Conservation (phyloP, 2,888 invertebrate genomes). For the Sialis fuliginosa region DNA sequence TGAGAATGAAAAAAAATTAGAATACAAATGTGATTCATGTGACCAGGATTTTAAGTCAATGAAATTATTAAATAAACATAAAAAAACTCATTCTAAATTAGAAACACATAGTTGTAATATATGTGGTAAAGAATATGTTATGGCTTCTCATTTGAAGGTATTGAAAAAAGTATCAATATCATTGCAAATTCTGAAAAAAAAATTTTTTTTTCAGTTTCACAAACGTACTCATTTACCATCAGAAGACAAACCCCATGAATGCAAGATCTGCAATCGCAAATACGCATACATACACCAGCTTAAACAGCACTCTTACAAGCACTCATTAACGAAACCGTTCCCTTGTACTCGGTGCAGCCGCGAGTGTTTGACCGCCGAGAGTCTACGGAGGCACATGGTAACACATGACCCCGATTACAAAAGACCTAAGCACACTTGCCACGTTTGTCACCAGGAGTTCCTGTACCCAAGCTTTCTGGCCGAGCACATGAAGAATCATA, state of each 20-base stretch:
- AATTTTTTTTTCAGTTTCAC: constrained; percentile 6
- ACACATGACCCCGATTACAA: constrained; percentile 18
- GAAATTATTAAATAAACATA: constrained; percentile 7
- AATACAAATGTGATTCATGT: constrained; percentile 8
- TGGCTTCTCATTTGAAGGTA: constrained; percentile 8
- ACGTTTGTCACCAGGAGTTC: constrained; percentile 18
- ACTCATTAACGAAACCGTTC: constrained; percentile 18
- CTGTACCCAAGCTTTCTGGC: constrained; percentile 18
- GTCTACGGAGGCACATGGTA: constrained; percentile 19
- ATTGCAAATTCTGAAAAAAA: neutral
- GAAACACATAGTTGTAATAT: constrained; percentile 10
- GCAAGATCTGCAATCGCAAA: constrained; percentile 15
- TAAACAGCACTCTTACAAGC: constrained; percentile 19
- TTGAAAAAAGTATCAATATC: neutral
- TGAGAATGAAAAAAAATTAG: neutral
- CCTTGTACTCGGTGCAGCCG: constrained; percentile 19
- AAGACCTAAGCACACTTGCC: constrained; percentile 16
- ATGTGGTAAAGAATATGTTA: constrained; percentile 12
- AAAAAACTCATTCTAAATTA: constrained; percentile 6
- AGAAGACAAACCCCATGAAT: constrained; percentile 11
- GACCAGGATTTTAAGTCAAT: constrained; percentile 7
- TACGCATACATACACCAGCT: constrained; percentile 18
- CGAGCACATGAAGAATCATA: constrained; percentile 23
- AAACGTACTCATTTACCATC: constrained; percentile 9
- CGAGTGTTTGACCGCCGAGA: constrained; percentile 22